Conservation (phyloP, 2,797 vertebrate species). For the Gymnopithys bicolor region DNA sequence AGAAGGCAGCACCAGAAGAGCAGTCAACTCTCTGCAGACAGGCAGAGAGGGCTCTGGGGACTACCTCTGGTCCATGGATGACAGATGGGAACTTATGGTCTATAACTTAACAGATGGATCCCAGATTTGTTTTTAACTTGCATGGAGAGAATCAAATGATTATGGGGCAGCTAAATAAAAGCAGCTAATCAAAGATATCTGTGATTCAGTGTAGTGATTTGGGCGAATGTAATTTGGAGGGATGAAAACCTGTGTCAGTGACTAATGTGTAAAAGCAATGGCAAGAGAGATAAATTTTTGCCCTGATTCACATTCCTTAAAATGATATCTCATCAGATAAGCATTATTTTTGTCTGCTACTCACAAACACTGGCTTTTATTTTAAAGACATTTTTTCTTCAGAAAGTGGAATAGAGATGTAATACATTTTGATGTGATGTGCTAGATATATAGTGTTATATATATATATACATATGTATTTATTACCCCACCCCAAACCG, state of each 20-base stretch:
- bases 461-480: not conserved
- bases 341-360: not conserved
- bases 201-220: not conserved
- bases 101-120: slow-evolving; percentile 69
- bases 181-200: not conserved
- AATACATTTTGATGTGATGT: not conserved
- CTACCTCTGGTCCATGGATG: slow-evolving; percentile 20
- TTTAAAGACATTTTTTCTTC: not conserved
- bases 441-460: not conserved
- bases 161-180: slow-evolving; percentile 7
- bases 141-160: slow-evolving; percentile 31
- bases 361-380: not conserved
- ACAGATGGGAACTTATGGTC: slow-evolving; percentile 64
- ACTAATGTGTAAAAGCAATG: slow-evolving; percentile 21
- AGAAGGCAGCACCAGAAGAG: slow-evolving; percentile 27
- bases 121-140: slow-evolving; percentile 32
- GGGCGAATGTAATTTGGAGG: not conserved
- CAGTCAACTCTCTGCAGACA: slow-evolving; percentile 39
- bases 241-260: not conserved
- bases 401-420: not conserved
- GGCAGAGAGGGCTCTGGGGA: slow-evolving; percentile 6
- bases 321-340: not conserved
- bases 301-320: not conserved
- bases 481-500: not conserved
- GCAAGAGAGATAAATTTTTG: not conserved